Conservation (phyloP, 2,797 vertebrate genomes). For the Enteromius thamalakanensis region DNA sequence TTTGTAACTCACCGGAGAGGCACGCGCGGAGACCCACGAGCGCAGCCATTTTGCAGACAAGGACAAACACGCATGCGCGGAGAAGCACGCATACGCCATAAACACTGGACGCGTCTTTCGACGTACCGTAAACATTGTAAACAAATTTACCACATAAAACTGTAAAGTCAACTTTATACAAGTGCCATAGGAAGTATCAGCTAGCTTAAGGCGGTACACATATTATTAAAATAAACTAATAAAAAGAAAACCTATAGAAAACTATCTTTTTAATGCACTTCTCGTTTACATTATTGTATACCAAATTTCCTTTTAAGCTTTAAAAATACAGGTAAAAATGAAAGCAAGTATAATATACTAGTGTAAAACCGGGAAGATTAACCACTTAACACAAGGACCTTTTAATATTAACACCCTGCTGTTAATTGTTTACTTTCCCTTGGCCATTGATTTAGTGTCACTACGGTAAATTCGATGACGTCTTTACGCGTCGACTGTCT, state of each 20-base stretch:
- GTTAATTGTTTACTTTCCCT: background rate
- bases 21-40: conserved; percentile 76
- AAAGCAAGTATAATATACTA: too few relatives aligned
- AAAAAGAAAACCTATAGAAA: too few relatives aligned
- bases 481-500: conserved; percentile 2
- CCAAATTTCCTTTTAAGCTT: too few relatives aligned
- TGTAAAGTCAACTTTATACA: background rate
- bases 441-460: background rate
- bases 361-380: too few relatives aligned
- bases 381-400: too few relatives aligned
- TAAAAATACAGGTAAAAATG: too few relatives aligned
- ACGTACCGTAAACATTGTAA: background rate
- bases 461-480: conserved; percentile 5
- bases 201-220: too few relatives aligned
- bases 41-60: conserved; percentile 77
- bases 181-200: too few relatives aligned
- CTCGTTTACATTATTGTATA: too few relatives aligned
- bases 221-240: too few relatives aligned
- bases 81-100: conserved; percentile 34
- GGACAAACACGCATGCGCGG: conserved; percentile 40
- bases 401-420: background rate
- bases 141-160: fast-evolving
- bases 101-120: background rate
- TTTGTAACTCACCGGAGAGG: conserved; percentile 73
- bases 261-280: too few relatives aligned